These are phyloP conservation scores for Drosophila oshimai DNA, from an alignment of 1,140 invertebrate species.

Conservation along the genomic window DNA sequence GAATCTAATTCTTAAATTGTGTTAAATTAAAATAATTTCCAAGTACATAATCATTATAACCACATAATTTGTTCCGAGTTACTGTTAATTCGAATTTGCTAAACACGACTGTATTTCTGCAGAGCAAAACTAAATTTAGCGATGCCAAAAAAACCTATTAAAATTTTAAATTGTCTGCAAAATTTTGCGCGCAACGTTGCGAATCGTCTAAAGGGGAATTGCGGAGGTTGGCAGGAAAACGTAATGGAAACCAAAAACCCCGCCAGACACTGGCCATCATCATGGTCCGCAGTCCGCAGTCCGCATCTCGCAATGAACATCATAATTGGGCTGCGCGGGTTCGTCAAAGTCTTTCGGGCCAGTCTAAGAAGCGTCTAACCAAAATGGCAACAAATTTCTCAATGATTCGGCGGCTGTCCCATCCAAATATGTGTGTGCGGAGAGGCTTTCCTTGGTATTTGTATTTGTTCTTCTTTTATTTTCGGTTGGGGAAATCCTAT, in stretches of 20 bases:
- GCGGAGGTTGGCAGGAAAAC: constrained; percentile 7
- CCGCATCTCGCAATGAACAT: constrained; percentile 23
- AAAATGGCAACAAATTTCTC: constrained; percentile 64
- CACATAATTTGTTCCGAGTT: no score
- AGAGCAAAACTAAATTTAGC: constrained; percentile 60
- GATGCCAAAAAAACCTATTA: constrained; percentile 58
- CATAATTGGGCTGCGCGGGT: constrained; percentile 18
- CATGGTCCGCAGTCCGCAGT: background rate
- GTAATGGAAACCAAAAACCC: constrained; percentile 70
- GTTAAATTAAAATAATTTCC: no score
- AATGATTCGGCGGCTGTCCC: constrained; percentile 2
- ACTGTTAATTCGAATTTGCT: background rate
- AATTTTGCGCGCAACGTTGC: constrained; percentile 66
- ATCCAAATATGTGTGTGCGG: background rate
- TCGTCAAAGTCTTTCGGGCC: constrained; percentile 50
- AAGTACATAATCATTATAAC: background rate
- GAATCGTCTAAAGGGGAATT: constrained; percentile 15
- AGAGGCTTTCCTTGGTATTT: constrained; percentile 14
- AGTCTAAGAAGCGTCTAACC: constrained; percentile 73
- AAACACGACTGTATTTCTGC: constrained; percentile 27
- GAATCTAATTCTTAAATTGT: no score
- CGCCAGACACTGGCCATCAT: constrained; percentile 47
- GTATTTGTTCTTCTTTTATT: background rate
- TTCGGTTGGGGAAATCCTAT: constrained; percentile 63
- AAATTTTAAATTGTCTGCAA: constrained; percentile 78